Evolutionary conservation across 2,113 vertebrate species (phyloP).

Genomic region (Eurypyga helias): DNA sequence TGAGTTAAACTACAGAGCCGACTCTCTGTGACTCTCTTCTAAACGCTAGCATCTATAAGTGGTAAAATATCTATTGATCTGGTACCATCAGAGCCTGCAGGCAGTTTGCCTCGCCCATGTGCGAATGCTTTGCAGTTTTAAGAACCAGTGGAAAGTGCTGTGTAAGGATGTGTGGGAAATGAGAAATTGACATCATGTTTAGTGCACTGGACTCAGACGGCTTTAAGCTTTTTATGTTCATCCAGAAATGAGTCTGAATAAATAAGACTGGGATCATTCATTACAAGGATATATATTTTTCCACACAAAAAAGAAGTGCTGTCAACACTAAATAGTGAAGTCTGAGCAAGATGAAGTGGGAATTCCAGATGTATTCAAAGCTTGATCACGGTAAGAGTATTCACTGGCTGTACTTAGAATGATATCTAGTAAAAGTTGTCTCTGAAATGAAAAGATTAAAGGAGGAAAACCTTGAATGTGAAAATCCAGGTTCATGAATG

Average conservation of each 20-base stretch:
- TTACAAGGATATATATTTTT: not conserved
- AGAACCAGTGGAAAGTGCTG: conserved; percentile 30
- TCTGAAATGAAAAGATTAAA: not conserved
- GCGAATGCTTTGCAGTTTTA: conserved; percentile 41
- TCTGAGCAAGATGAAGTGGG: not conserved
- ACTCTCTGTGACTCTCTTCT: not conserved
- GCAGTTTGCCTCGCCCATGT: conserved; percentile 23
- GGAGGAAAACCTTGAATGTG: not conserved
- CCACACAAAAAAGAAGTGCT: not conserved
- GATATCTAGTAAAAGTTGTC: not conserved
- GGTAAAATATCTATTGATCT: conserved; percentile 54
- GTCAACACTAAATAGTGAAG: not conserved
- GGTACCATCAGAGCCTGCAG: conserved; percentile 27
- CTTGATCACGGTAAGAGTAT: not conserved
- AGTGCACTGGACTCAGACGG: not conserved
- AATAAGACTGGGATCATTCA: not conserved
- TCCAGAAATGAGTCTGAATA: not conserved
- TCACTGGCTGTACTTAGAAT: not conserved
- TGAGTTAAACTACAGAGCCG: conserved; percentile 5
- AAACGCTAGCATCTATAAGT: not conserved
- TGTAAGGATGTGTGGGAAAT: conserved; percentile 14
- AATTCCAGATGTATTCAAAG: not conserved
- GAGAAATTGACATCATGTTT: not conserved
- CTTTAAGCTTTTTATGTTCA: not conserved
- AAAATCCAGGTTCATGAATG: not conserved